phyloP scores from a whole-genome alignment of 2,888 invertebrate species.

The Nomada flava region DNA sequence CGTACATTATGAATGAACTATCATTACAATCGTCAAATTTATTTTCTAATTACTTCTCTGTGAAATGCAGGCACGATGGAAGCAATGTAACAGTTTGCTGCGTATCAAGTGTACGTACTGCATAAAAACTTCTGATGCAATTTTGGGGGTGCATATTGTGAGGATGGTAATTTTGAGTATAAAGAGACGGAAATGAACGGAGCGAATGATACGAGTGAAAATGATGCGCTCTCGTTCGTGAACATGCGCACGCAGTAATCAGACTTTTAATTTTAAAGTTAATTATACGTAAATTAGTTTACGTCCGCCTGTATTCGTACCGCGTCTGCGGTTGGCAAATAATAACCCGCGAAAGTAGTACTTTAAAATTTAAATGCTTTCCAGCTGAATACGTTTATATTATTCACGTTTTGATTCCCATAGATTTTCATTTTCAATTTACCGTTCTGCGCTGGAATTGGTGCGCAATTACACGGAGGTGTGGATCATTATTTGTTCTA shows the following conservation, averaged over 20 bases:
- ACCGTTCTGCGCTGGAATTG: no score
- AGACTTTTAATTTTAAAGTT: constrained; percentile 64
- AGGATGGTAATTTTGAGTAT: constrained; percentile 20
- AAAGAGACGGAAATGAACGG: constrained; percentile 27
- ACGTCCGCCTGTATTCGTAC: constrained; percentile 34
- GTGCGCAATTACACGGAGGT: neutral
- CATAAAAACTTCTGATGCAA: constrained; percentile 14
- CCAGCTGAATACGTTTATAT: constrained; percentile 44
- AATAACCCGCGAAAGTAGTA: constrained; percentile 50
- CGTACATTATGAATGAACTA: no score
- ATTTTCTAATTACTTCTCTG: neutral
- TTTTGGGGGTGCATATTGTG: constrained; percentile 21
- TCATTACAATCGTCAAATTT: no score
- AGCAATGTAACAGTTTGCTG: neutral
- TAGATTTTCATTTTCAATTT: constrained; percentile 36
- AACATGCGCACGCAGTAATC: constrained; percentile 24
- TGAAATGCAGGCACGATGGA: no score
- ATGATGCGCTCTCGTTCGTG: constrained; percentile 17
- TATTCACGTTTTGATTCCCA: constrained; percentile 38
- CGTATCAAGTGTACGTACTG: neutral
- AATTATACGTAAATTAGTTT: constrained; percentile 67
- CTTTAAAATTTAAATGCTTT: constrained; percentile 62
- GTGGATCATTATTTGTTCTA: no score
- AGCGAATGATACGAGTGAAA: constrained; percentile 34
- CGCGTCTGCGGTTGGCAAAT: constrained; percentile 47